Base-by-base conservation (phyloP, 1,140 invertebrate species). In the Drosophila chauvacae region DNA sequence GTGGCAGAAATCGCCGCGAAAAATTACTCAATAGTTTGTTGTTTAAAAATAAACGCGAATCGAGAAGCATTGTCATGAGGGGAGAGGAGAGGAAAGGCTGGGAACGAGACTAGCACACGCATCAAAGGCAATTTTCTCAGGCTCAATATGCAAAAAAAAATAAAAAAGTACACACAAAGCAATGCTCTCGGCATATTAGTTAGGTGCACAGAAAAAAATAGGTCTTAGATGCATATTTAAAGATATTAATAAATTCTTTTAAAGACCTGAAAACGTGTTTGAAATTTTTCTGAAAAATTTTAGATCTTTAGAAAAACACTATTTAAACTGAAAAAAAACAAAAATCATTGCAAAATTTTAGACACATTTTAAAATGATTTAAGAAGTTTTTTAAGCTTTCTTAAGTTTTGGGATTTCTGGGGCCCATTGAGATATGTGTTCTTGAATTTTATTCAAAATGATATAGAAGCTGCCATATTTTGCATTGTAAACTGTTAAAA, bases 41-140 rank as follows among this genome's bases (percentile, higher is more conserved):
- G 70, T 80, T 77, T 80, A 80, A 88, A 90, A 88, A 88, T 90
- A 90, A 88, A 87, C 74, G 65, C 61, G 58, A 78, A 90, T 90
- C 66, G 69, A 75, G 53, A n/a, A 56, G 80, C 76, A 87, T 86
- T 87, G 79, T 86, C 76, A 82, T 72, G 42, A 16, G 16, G 20
- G 7, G 41, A 48, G 35, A 37, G 63, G 61, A 42, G n/a, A 41
- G 39, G 7, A n/a, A 51, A 30, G 18, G 41, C 5, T 50, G 30
- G 37, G 9, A 61, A 76, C 47, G 45, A 64, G 57, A 64, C 58
- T 74, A 56, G 37, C 78, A 61, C 76, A 82, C 80, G 84, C 83
- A 88, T 77, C 84, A 84, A 88, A 82, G 72, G 53, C 77, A 77
- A 71, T 77, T 87, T 75, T 81, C 82, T 87, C 71, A 77, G 79